phyloP scores from a whole-genome alignment of 2,113 vertebrate genomes.

The Eubucco bourcierii region DNA sequence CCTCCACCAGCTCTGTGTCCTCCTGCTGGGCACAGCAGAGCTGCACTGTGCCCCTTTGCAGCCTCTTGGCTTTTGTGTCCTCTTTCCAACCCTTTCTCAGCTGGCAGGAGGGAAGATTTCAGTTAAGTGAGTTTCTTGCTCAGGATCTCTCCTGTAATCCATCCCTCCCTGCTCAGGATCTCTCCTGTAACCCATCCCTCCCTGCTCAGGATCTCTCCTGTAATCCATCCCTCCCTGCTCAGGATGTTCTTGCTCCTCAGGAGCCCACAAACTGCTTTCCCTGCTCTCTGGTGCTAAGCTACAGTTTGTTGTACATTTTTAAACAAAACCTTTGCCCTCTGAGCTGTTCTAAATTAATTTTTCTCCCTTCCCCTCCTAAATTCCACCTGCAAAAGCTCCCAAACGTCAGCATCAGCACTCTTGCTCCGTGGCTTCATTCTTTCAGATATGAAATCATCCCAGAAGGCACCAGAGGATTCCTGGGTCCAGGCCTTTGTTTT shows the following conservation, averaged over 20 bases:
- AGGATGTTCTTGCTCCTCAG: neutral
- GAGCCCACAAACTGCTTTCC: neutral
- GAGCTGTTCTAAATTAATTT: neutral
- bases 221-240: no score
- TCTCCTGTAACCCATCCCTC: no score
- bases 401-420: constrained; percentile 36
- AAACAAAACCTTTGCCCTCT: constrained; percentile 60
- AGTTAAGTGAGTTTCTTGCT: no score
- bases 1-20: no score
- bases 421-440: constrained; percentile 25
- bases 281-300: constrained; percentile 34
- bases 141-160: no score
- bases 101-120: no score
- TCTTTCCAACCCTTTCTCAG: neutral
- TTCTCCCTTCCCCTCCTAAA: neutral
- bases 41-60: neutral
- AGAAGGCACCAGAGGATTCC: constrained; percentile 9
- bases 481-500: neutral
- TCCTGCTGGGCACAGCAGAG: no score
- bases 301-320: constrained; percentile 59
- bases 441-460: constrained; percentile 36
- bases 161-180: neutral
- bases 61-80: neutral
- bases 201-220: neutral
- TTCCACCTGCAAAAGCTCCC: constrained; percentile 64